A percentile compares a stretch with the other conserved stretches of the same genome.
phyloP scores from a whole-genome alignment of 2,888 invertebrate species.

The Hofmannophila pseudospretella region DNA sequence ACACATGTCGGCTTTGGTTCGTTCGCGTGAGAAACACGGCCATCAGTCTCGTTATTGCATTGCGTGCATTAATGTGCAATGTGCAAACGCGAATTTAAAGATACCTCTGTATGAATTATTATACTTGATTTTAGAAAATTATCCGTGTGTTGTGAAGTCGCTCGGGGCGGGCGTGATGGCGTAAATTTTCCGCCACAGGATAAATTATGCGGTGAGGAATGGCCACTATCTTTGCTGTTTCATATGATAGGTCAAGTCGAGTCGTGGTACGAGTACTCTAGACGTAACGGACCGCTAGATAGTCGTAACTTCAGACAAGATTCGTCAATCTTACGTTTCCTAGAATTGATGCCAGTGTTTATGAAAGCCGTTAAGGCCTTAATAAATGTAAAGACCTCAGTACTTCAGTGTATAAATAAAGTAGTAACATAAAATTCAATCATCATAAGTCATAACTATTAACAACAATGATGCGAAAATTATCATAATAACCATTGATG shows the following conservation, averaged over 20 bases:
- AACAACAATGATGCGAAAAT: too few species aligned
- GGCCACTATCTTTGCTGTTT: constrained; percentile 38
- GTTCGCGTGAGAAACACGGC: constrained; percentile 45
- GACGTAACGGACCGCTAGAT: constrained; percentile 22
- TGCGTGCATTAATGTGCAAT: constrained; percentile 48
- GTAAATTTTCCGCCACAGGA: constrained; percentile 37
- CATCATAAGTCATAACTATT: too few species aligned
- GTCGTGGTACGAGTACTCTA: constrained; percentile 6
- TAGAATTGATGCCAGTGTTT: too few species aligned
- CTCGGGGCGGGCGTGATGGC: constrained; percentile 43
- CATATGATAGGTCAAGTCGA: constrained; percentile 31
- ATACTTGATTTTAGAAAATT: constrained; percentile 43
- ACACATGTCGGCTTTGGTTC: constrained; percentile 23
- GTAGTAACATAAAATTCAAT: too few species aligned
- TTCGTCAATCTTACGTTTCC: not conserved
- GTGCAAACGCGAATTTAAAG: constrained; percentile 47
- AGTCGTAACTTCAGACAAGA: constrained; percentile 5
- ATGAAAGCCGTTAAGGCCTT: too few species aligned
- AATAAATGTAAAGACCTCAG: too few species aligned
- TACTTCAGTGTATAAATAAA: too few species aligned
- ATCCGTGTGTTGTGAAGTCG: constrained; percentile 32
- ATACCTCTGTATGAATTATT: constrained; percentile 31
- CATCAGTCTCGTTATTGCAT: constrained; percentile 39
- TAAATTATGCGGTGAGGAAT: constrained; percentile 46
- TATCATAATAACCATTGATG: too few species aligned